Conservation (phyloP, 2,888 invertebrate species). For the Elegia similella region DNA sequence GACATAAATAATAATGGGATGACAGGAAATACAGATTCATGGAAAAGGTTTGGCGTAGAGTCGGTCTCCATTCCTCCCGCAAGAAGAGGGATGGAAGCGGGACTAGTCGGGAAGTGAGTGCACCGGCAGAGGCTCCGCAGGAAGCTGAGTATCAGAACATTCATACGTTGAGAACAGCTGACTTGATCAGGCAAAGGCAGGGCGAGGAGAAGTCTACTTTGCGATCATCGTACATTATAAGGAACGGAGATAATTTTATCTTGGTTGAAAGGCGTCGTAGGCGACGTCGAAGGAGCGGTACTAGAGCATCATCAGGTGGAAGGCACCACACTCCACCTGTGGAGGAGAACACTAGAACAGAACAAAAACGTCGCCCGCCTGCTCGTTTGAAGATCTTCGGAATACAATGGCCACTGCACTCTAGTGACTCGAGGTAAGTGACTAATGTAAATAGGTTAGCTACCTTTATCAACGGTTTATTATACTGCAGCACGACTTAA, state of each 20-base stretch:
- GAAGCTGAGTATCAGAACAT: slow-evolving; percentile 79
- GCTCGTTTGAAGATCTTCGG: slow-evolving; percentile 75
- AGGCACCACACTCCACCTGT: slow-evolving; percentile 74
- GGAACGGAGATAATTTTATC: slow-evolving; percentile 78
- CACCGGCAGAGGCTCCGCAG: slow-evolving; percentile 49
- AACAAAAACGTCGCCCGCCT: slow-evolving; percentile 74
- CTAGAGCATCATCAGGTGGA: slow-evolving; percentile 70
- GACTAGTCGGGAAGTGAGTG: slow-evolving; percentile 68
- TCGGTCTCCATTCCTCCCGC: slow-evolving; percentile 81
- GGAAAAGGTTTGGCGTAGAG: slow-evolving; percentile 82
- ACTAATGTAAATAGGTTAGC: slow-evolving; percentile 28
- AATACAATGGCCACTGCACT: slow-evolving; percentile 79
- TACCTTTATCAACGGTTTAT: slow-evolving; percentile 29
- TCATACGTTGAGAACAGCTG: slow-evolving; percentile 76
- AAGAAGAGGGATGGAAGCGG: slow-evolving; percentile 81
- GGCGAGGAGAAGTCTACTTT: slow-evolving; percentile 77
- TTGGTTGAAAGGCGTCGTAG: slow-evolving; percentile 73
- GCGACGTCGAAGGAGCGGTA: slow-evolving; percentile 70
- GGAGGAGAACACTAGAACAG: slow-evolving; percentile 65
- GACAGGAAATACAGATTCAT: slow-evolving; percentile 75
- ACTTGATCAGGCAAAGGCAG: slow-evolving; percentile 74
- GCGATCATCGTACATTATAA: slow-evolving; percentile 75
- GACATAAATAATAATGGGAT: slow-evolving; percentile 69
- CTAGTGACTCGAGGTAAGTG: slow-evolving; percentile 72
- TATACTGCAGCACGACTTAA: slow-evolving; percentile 36